phyloP scores from a whole-genome alignment of 2,797 vertebrate genomes.

The Chloroceryle amazona region DNA sequence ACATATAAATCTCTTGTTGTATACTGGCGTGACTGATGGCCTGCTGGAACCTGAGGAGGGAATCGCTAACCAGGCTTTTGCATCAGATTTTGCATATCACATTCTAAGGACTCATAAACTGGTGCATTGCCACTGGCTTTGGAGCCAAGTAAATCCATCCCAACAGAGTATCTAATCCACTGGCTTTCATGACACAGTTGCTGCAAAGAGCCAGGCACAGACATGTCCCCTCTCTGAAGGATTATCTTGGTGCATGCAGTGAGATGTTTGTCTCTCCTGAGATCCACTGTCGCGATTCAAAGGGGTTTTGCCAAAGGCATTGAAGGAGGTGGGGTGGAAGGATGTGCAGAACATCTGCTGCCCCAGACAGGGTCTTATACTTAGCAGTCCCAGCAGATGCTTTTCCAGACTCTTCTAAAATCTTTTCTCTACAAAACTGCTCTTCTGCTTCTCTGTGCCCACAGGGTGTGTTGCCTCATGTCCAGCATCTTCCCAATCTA shows the following conservation, averaged over 20 bases:
- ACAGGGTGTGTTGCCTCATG: not conserved
- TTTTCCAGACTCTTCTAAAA: not conserved
- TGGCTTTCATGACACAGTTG: not conserved
- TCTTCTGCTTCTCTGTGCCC: not conserved
- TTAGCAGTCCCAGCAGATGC: not conserved
- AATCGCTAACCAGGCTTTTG: not conserved
- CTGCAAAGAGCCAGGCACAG: not conserved
- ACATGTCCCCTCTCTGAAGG: not conserved
- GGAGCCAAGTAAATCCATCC: not conserved
- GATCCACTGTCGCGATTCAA: not conserved
- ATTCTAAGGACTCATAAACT: not conserved
- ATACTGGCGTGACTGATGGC: not conserved
- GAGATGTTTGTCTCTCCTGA: not conserved
- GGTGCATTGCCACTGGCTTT: not conserved
- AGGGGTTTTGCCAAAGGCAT: not conserved
- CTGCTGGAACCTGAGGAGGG: not conserved
- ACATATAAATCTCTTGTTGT: not conserved
- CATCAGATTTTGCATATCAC: not conserved
- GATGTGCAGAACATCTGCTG: not conserved
- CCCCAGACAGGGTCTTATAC: not conserved
- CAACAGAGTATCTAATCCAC: not conserved
- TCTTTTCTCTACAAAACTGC: not conserved
- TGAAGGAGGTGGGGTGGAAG: not conserved
- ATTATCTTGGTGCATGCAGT: rapidly evolving
- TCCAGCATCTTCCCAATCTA: not conserved